phyloP scores from a whole-genome alignment of 2,113 vertebrate species.

The Willisornis vidua region DNA sequence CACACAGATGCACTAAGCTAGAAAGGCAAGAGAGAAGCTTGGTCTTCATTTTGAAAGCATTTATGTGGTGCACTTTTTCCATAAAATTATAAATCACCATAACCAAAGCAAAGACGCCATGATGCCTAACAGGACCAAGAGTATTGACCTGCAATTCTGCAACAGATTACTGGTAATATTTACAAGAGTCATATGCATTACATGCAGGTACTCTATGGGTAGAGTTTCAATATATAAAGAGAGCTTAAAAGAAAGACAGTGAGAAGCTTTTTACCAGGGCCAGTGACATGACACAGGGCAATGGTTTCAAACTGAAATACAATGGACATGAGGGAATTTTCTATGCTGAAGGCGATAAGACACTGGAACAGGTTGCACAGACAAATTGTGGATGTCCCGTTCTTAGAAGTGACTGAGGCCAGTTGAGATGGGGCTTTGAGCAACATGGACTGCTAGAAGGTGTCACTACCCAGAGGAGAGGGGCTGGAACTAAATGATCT shows the following conservation, averaged over 20 bases:
- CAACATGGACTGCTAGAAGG: neutral
- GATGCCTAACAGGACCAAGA: neutral
- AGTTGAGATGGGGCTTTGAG: neutral
- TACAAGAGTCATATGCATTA: neutral
- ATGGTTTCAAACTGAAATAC: neutral
- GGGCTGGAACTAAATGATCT: neutral
- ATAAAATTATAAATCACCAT: neutral
- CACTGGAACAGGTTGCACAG: neutral
- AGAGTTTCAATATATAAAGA: neutral
- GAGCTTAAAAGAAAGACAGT: neutral
- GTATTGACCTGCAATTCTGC: neutral
- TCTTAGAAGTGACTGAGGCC: neutral
- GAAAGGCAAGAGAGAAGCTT: neutral
- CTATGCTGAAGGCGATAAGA: neutral
- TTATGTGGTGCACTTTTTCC: neutral
- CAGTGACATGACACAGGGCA: neutral
- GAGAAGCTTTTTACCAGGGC: neutral
- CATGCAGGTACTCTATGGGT: neutral
- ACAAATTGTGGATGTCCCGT: neutral
- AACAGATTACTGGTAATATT: neutral
- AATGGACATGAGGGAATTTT: neutral
- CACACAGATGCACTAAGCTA: neutral
- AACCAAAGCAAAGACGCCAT: neutral
- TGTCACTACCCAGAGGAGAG: rapidly evolving
- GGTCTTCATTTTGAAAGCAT: neutral